Conservation (phyloP, 2,888 invertebrate genomes). For the Euzophera pinguis region DNA sequence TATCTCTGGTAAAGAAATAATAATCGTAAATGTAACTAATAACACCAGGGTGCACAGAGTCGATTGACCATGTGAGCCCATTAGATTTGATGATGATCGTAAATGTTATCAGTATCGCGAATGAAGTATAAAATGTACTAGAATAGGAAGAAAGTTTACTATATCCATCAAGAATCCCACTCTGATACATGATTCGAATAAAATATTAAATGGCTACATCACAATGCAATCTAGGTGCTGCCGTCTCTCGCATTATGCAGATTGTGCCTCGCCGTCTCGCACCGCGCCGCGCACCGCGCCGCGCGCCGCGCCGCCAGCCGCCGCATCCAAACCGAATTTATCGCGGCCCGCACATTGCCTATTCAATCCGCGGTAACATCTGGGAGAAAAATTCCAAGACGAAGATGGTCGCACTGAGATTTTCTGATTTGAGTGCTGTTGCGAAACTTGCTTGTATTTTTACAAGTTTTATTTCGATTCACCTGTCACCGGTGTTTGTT, state of each 20-base stretch:
- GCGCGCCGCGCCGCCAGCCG: slow-evolving; percentile 37
- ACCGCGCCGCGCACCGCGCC: slow-evolving; percentile 31
- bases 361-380: slow-evolving; percentile 70
- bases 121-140: neutral
- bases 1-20: too few species aligned
- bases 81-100: too few species aligned
- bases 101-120: too few species aligned
- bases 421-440: slow-evolving; percentile 12
- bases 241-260: slow-evolving; percentile 64
- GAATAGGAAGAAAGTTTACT: neutral
- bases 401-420: slow-evolving; percentile 31
- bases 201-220: slow-evolving; percentile 9
- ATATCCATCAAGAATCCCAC: neutral
- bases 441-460: neutral
- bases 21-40: too few species aligned
- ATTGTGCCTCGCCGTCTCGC: slow-evolving; percentile 35
- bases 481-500: too few species aligned
- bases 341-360: slow-evolving; percentile 70
- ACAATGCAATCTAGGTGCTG: slow-evolving; percentile 15
- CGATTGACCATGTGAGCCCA: too few species aligned
- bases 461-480: too few species aligned
- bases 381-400: slow-evolving; percentile 44
- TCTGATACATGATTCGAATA: neutral
- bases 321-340: slow-evolving; percentile 70
- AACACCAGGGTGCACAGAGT: too few species aligned